phyloP scores from a whole-genome alignment of 2,113 vertebrate species.

The Lipotes vexillifer region DNA sequence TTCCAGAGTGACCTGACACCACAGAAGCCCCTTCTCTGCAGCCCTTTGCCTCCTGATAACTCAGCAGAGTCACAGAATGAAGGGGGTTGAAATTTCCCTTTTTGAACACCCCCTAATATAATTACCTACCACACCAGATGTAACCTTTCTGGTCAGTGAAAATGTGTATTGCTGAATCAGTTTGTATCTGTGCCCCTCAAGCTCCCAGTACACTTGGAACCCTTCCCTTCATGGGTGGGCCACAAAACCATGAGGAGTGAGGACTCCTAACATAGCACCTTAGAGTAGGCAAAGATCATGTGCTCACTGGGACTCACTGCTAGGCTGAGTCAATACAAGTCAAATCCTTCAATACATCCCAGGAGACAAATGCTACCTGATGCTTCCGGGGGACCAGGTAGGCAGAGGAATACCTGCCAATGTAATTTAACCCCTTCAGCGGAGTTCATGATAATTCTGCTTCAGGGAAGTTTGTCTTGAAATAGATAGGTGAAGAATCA shows the following conservation, averaged over 20 bases:
- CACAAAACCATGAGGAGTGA: rapidly evolving
- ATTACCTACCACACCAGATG: no score
- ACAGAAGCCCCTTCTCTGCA: not conserved
- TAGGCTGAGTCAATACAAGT: not conserved
- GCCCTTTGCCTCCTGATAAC: not conserved
- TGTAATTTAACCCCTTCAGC: not conserved
- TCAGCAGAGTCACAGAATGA: not conserved
- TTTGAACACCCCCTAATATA: not conserved
- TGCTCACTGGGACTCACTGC: rapidly evolving
- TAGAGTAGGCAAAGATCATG: not conserved
- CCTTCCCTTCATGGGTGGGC: not conserved
- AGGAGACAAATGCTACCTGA: not conserved
- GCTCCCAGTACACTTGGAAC: rapidly evolving
- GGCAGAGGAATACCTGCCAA: not conserved
- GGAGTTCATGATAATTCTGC: not conserved
- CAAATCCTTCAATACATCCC: not conserved
- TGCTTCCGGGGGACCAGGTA: rapidly evolving
- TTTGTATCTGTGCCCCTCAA: not conserved
- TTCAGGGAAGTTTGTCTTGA: not conserved
- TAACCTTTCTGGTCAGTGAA: not conserved
- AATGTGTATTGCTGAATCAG: not conserved
- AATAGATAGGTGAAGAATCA: not conserved
- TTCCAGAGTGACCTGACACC: not conserved
- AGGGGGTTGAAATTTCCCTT: not conserved
- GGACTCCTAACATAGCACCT: not conserved